Conservation (phyloP, 2,113 vertebrate genomes). For the Caracal caracal region DNA sequence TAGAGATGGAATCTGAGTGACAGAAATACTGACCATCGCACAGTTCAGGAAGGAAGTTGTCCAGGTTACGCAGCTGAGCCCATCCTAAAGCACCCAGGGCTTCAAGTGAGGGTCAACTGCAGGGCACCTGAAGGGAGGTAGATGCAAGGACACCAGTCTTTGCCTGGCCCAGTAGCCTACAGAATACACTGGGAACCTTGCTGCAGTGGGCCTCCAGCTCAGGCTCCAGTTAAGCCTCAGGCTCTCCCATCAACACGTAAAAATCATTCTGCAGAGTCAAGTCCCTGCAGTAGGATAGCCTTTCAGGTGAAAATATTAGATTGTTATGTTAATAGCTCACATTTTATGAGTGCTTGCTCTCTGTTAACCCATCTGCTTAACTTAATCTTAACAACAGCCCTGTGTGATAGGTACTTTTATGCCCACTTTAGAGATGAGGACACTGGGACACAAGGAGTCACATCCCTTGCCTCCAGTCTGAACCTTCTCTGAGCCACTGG, state of each 20-base stretch:
- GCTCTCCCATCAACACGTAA: not conserved
- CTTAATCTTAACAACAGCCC: not conserved
- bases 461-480: not conserved
- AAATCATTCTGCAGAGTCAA: not conserved
- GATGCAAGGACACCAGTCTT: not conserved
- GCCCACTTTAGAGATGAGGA: not conserved
- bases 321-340: not conserved
- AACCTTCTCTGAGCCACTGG: not conserved
- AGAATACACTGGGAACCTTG: not conserved
- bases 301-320: no score
- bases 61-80: not conserved
- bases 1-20: not conserved
- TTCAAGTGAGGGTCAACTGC: rapidly evolving
- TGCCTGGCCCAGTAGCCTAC: rapidly evolving
- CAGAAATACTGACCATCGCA: not conserved
- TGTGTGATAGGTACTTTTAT: not conserved
- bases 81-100: not conserved
- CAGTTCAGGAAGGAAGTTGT: not conserved
- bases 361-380: not conserved
- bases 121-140: not conserved
- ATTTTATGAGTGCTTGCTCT: not conserved
- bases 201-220: not conserved
- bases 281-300: no score
- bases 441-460: not conserved
- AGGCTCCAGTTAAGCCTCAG: not conserved